A percentile compares a stretch with the other conserved stretches of the same genome.
phyloP scores from a whole-genome alignment of 2,888 invertebrate genomes.

The Rotaria magnacalcarata region DNA sequence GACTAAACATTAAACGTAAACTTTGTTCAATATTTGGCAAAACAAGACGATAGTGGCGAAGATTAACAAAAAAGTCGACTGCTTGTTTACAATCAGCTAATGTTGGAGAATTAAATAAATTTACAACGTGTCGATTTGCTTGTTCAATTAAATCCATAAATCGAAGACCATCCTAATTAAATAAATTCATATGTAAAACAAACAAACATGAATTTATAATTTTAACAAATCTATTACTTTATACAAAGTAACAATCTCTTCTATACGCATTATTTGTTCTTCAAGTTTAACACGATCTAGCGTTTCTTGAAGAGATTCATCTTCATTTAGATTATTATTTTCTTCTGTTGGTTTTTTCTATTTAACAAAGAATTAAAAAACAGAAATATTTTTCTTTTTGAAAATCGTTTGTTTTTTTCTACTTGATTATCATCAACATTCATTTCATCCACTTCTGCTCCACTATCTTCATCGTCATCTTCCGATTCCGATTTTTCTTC shows the following conservation, averaged over 20 bases:
- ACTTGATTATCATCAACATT: neutral
- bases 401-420: neutral
- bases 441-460: neutral
- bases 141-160: constrained; percentile 23
- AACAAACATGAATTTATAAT: no score
- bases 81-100: constrained; percentile 32
- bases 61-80: constrained; percentile 15
- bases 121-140: constrained; percentile 24
- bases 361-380: no score
- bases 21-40: constrained; percentile 30
- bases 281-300: neutral
- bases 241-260: neutral
- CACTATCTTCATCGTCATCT: constrained; percentile 31
- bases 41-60: constrained; percentile 28
- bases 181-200: neutral
- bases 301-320: constrained; percentile 14
- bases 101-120: constrained; percentile 31
- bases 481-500: neutral
- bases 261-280: neutral
- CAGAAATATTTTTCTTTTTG: no score
- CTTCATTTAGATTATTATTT: neutral
- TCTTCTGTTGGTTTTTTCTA: neutral
- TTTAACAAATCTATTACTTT: neutral
- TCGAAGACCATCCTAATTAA: neutral
- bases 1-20: constrained; percentile 35